Conservation (phyloP, 2,888 invertebrate genomes). For the Keiferia lycopersicella region DNA sequence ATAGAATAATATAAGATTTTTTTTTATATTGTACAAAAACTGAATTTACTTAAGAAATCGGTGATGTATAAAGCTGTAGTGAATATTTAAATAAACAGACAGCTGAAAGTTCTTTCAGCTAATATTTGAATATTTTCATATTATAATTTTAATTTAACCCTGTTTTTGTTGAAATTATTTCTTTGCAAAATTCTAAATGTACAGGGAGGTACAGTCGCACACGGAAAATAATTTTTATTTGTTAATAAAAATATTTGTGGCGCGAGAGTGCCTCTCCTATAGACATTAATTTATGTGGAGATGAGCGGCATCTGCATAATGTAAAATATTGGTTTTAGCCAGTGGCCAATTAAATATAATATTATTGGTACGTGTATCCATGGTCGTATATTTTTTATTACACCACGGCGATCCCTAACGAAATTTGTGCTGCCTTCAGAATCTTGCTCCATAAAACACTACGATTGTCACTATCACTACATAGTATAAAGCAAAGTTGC, state of each 20-base stretch:
- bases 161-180: constrained; percentile 79
- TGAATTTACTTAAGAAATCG: constrained; percentile 82
- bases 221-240: constrained; percentile 37
- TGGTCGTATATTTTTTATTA: constrained; percentile 48
- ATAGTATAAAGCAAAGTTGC: no score
- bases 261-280: constrained; percentile 52
- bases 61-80: constrained; percentile 81
- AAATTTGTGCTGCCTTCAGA: no score
- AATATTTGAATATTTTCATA: constrained; percentile 82
- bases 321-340: constrained; percentile 78
- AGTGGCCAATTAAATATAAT: constrained; percentile 77
- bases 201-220: constrained; percentile 58
- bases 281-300: constrained; percentile 58
- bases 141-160: constrained; percentile 82
- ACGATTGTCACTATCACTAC: no score
- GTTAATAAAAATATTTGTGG: constrained; percentile 12
- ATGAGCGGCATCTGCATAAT: constrained; percentile 59
- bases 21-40: constrained; percentile 82
- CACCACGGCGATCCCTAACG: neutral
- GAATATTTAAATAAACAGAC: constrained; percentile 80
- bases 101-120: constrained; percentile 76
- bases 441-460: no score
- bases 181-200: constrained; percentile 71
- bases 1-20: constrained; percentile 79
- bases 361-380: constrained; percentile 74